These are phyloP conservation scores for Scaeva pyrastri DNA, from an alignment of 2,888 invertebrate genomes.

Conservation along the genomic window DNA sequence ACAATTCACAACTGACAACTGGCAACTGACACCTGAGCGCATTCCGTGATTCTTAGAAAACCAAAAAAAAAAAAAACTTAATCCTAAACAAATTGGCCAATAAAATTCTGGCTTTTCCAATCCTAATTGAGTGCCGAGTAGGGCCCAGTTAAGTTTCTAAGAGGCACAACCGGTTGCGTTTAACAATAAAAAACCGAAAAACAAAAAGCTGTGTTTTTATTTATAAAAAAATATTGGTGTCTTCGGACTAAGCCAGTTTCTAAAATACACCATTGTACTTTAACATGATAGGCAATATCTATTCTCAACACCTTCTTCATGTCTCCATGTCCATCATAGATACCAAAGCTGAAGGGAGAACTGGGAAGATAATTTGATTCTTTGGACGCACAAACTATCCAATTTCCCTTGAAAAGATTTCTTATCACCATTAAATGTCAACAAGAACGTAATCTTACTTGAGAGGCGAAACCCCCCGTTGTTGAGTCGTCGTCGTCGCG, in stretches of 20 bases:
- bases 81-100: conserved; percentile 67
- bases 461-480: not conserved
- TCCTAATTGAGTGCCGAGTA: conserved; percentile 69
- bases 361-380: conserved; percentile 51
- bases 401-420: conserved; percentile 46
- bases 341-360: not conserved
- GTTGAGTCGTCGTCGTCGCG: not conserved
- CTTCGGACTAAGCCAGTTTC: conserved; percentile 12
- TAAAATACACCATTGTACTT: conserved; percentile 24
- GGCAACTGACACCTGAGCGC: conserved; percentile 3
- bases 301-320: conserved; percentile 41
- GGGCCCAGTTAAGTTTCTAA: conserved; percentile 46
- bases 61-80: conserved; percentile 18
- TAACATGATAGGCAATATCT: conserved; percentile 25
- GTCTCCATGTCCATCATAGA: too few species aligned
- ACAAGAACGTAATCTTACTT: conserved; percentile 66
- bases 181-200: not conserved
- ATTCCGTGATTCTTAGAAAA: conserved; percentile 13
- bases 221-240: not conserved
- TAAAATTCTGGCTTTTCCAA: conserved; percentile 59
- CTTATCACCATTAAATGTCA: conserved; percentile 74
- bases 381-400: conserved; percentile 39
- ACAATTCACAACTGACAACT: too few species aligned
- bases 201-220: conserved; percentile 18
- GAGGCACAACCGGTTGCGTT: conserved; percentile 59